Evolutionary conservation across 2,797 vertebrate species (phyloP).

Genomic region (Phrynocephalus forsythii): DNA sequence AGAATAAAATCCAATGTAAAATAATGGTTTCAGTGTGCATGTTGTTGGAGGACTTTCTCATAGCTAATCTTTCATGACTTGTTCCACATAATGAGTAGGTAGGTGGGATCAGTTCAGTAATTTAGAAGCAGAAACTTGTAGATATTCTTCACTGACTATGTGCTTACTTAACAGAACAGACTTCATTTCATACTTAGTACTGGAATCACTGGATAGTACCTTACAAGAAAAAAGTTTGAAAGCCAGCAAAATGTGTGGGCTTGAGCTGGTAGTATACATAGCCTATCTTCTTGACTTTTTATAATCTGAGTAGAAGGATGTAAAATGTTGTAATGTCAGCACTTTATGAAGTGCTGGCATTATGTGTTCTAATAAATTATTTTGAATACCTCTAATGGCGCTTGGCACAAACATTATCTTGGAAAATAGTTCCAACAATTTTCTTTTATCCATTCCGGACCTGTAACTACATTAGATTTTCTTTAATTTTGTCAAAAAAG

Average conservation of each 20-base stretch:
- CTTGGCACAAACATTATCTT: background rate
- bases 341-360: conserved; percentile 16
- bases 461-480: background rate
- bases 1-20: background rate
- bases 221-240: conserved; percentile 17
- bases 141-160: background rate
- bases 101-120: background rate
- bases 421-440: conserved; percentile 10
- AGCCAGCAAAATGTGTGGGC: background rate
- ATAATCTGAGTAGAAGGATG: accelerated
- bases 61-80: background rate
- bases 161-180: background rate
- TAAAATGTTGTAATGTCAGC: too few relatives aligned
- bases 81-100: background rate
- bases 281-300: conserved; percentile 21
- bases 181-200: background rate
- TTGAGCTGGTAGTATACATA: conserved; percentile 29
- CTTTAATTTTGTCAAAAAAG: conserved; percentile 26
- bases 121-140: background rate
- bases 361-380: conserved; percentile 19
- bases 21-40: background rate
- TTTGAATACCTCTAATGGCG: conserved; percentile 36
- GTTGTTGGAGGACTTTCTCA: background rate
- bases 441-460: background rate
- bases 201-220: background rate